A percentile compares a stretch with the other conserved stretches of the same genome.
Evolutionary conservation across 2,888 invertebrate species (phyloP).

Genomic region (Unio delphinus): DNA sequence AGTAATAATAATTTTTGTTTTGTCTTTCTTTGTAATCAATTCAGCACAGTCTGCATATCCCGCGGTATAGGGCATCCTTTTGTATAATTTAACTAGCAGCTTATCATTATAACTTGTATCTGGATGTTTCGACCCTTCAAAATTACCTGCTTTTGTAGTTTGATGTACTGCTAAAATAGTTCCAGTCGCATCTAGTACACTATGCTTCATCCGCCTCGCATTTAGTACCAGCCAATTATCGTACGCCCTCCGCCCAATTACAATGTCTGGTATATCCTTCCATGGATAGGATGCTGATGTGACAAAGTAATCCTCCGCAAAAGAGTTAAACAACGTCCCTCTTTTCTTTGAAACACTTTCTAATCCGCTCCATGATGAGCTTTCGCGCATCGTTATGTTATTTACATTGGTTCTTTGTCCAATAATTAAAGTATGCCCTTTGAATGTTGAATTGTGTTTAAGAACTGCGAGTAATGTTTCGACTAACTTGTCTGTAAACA

Average conservation of each 20-base stretch:
- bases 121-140: constrained; percentile 44
- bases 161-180: constrained; percentile 59
- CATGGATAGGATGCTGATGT: constrained; percentile 52
- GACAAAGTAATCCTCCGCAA: constrained; percentile 60
- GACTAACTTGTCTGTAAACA: constrained; percentile 49
- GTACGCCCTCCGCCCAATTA: constrained; percentile 59
- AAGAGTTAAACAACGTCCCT: constrained; percentile 47
- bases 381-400: constrained; percentile 43
- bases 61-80: constrained; percentile 39
- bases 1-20: neutral
- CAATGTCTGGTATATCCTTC: constrained; percentile 56
- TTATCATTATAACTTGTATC: constrained; percentile 50
- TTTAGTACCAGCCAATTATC: constrained; percentile 63
- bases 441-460: constrained; percentile 10
- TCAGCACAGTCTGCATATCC: constrained; percentile 50
- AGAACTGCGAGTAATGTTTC: constrained; percentile 35
- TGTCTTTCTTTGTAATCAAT: constrained; percentile 21
- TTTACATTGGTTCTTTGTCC: constrained; percentile 49
- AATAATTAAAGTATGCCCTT: constrained; percentile 38
- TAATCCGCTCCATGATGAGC: constrained; percentile 29
- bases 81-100: constrained; percentile 40
- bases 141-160: constrained; percentile 54
- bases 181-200: constrained; percentile 51
- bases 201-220: constrained; percentile 35
- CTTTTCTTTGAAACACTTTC: constrained; percentile 30